phyloP scores from a whole-genome alignment of 2,888 invertebrate species.

The Protodeltote pygarga region DNA sequence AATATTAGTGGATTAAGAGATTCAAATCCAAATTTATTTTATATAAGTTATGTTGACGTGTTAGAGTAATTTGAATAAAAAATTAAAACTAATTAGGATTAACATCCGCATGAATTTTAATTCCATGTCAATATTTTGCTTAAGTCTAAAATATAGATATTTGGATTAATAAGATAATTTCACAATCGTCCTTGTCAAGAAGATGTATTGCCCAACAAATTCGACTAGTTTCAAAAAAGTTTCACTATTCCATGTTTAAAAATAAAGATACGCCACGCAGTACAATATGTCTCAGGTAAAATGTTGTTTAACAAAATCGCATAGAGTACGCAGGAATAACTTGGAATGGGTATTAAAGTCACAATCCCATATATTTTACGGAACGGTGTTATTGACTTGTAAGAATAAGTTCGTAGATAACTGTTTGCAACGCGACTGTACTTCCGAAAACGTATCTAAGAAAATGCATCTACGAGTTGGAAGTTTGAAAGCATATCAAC shows the following conservation, averaged over 20 bases:
- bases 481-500: slow-evolving; percentile 55
- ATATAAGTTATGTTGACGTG: no score
- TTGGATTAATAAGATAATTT: slow-evolving; percentile 14
- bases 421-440: slow-evolving; percentile 61
- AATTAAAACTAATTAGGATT: slow-evolving; percentile 25
- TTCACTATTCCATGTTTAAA: slow-evolving; percentile 5
- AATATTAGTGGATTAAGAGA: no score
- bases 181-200: slow-evolving; percentile 22
- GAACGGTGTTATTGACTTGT: slow-evolving; percentile 82
- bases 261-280: slow-evolving; percentile 21
- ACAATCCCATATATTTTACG: slow-evolving; percentile 59
- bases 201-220: slow-evolving; percentile 14
- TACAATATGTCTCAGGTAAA: slow-evolving; percentile 47
- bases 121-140: slow-evolving; percentile 8
- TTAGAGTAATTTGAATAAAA: slow-evolving; percentile 23
- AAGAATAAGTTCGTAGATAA: slow-evolving; percentile 71
- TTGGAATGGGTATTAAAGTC: slow-evolving; percentile 50
- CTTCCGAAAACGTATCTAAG: slow-evolving; percentile 52
- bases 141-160: slow-evolving; percentile 18
- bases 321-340: slow-evolving; percentile 43
- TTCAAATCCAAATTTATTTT: no score
- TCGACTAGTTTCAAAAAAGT: slow-evolving; percentile 3
- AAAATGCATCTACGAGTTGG: slow-evolving; percentile 49
- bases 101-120: slow-evolving; percentile 2
- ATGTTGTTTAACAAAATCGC: slow-evolving; percentile 43